Evolutionary conservation across 2,888 invertebrate genomes (phyloP).

Genomic region (Epirrita christyi): DNA sequence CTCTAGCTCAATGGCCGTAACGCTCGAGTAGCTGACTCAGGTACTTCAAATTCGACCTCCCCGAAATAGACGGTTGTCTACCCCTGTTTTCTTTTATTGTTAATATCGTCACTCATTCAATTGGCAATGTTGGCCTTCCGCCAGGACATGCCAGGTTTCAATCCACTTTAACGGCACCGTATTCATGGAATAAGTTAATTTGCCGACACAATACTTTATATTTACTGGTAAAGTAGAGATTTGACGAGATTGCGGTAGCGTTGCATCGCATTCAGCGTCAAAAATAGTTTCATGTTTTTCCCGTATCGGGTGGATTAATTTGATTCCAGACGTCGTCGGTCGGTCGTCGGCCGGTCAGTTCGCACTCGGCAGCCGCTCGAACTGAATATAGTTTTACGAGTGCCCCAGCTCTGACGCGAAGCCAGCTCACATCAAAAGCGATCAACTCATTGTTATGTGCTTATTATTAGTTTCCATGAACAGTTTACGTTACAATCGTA

Average conservation of each 20-base stretch:
- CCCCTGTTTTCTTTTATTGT: constrained; percentile 71
- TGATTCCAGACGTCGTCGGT: constrained; percentile 32
- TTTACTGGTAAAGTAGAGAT: constrained; percentile 14
- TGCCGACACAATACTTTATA: constrained; percentile 34
- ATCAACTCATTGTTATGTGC: constrained; percentile 77
- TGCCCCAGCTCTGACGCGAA: constrained; percentile 66
- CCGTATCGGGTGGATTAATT: constrained; percentile 33
- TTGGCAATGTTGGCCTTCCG: constrained; percentile 73
- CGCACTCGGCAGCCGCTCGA: constrained; percentile 52
- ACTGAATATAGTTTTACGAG: constrained; percentile 80
- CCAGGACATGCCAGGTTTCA: constrained; percentile 73
- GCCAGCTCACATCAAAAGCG: constrained; percentile 69
- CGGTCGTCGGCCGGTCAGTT: constrained; percentile 36
- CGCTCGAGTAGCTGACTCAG: constrained; percentile 78
- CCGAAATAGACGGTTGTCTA: constrained; percentile 75
- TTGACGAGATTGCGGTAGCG: constrained; percentile 21
- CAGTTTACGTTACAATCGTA: constrained; percentile 65
- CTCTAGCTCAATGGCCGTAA: constrained; percentile 69
- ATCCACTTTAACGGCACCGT: constrained; percentile 61
- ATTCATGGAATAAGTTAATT: constrained; percentile 61
- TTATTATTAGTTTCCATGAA: constrained; percentile 77
- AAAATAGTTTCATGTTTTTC: constrained; percentile 38
- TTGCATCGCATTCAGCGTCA: constrained; percentile 38
- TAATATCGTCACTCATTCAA: constrained; percentile 81
- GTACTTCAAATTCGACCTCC: constrained; percentile 74